These are phyloP conservation scores for Trichacis sp. DNA, from an alignment of 2,888 invertebrate genomes.

Conservation along the genomic window DNA sequence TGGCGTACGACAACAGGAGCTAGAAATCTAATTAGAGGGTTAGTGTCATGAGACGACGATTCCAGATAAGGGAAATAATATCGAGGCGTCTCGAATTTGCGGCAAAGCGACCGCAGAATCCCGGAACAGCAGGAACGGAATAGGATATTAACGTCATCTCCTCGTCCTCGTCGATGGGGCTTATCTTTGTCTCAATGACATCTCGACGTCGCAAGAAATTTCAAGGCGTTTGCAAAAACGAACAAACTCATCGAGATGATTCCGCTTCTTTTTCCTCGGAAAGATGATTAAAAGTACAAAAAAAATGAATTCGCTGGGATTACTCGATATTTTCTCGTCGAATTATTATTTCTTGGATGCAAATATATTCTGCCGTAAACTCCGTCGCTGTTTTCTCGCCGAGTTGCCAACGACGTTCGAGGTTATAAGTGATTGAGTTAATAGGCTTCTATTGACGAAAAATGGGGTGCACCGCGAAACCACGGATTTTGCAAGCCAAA, in stretches of 20 bases:
- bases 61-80: slow-evolving; percentile 45
- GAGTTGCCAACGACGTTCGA: slow-evolving; percentile 6
- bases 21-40: slow-evolving; percentile 28
- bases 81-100: slow-evolving; percentile 26
- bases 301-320: too few relatives aligned
- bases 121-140: slow-evolving; percentile 35
- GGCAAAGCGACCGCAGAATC: slow-evolving; percentile 16
- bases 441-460: slow-evolving; percentile 10
- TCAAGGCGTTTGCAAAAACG: neutral
- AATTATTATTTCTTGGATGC: too few relatives aligned
- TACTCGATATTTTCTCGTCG: too few relatives aligned
- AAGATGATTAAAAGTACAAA: too few relatives aligned
- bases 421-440: slow-evolving; percentile 7
- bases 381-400: slow-evolving; percentile 4
- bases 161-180: slow-evolving; percentile 21
- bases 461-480: neutral
- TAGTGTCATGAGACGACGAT: slow-evolving; percentile 44
- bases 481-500: slow-evolving; percentile 8
- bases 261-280: slow-evolving; percentile 2
- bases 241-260: too few relatives aligned
- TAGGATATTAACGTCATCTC: slow-evolving; percentile 29
- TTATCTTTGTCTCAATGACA: slow-evolving; percentile 33
- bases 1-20: slow-evolving; percentile 16
- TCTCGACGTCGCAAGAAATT: slow-evolving; percentile 21
- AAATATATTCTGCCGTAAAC: slow-evolving; percentile 6